phyloP scores from a whole-genome alignment of 2,797 vertebrate species.

The Babyrousa celebensis region DNA sequence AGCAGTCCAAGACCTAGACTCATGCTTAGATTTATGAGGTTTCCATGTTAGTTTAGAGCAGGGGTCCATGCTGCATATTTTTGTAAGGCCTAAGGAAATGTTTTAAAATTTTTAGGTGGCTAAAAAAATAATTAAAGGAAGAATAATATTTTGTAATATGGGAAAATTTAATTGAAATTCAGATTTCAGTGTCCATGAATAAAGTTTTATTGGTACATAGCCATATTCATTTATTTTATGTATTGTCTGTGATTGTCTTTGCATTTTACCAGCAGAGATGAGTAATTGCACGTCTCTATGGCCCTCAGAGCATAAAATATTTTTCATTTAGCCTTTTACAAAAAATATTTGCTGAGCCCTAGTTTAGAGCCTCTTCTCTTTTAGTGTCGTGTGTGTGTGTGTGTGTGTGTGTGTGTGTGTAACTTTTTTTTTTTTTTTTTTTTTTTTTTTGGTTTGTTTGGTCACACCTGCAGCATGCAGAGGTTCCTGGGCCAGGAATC shows the following conservation, averaged over 20 bases:
- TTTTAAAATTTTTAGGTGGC: neutral
- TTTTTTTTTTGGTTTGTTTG: too few species aligned
- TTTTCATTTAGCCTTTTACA: neutral
- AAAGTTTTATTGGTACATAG: conserved; percentile 25
- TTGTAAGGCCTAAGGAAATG: neutral
- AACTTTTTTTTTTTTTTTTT: too few species aligned
- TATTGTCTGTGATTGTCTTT: conserved; percentile 1
- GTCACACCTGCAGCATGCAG: too few species aligned
- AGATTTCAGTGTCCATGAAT: neutral
- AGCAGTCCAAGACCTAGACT: conserved; percentile 17
- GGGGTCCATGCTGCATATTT: neutral
- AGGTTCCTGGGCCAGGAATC: too few species aligned
- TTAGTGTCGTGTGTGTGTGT: neutral
- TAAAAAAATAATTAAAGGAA: neutral
- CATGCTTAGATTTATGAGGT: neutral
- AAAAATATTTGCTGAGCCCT: neutral
- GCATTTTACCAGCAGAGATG: conserved; percentile 27
- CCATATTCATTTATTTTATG: conserved; percentile 33
- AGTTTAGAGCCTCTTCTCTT: conserved; percentile 48
- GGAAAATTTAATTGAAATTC: conserved; percentile 35
- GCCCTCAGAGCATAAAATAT: neutral
- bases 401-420: too few species aligned
- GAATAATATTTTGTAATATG: conserved; percentile 41
- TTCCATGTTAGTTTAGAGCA: conserved; percentile 35
- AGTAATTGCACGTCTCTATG: conserved; percentile 35